Base-by-base conservation (phyloP, 2,797 vertebrate genomes). In the Netta rufina region DNA sequence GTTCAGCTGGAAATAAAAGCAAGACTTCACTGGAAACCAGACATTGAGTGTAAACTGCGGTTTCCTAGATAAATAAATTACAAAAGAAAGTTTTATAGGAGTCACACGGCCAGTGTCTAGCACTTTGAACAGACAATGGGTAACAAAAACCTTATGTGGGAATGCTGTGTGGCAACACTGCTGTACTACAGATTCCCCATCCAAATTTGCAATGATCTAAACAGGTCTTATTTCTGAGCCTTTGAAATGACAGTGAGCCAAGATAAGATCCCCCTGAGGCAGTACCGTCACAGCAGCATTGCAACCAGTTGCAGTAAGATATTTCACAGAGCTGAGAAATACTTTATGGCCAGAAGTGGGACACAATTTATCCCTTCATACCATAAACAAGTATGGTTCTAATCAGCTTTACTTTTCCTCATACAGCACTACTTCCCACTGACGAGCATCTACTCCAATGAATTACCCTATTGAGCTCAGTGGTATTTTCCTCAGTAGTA, bases 61-160 rank as follows among this genome's bases (percentile, higher is more conserved):
- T 96, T 98, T 97, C 96, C 97, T 97, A 97, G 94, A 97, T 94
- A 96, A 96, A 97, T 96, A 97, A 96, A 97, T 97, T 96, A 89
- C 79, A 97, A 96, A 96, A 95, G 93, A 94, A 96, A 97, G 92
- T 86, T 92, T 92, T 92, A 92, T 79, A 90, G 82, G 92, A 97
- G 87, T 83, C 89, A 94, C 94, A 95, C 70, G 15, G 97, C 97
- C 49, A 97, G 94, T 90, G 92, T 93, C 92, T 89, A 84, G 84
- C 95, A 90, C 92, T 78, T 95, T 92, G 94, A 94, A 96, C 91
- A 95, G 96, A 95, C 87, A 96, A 95, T 92, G 95, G 96, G 88
- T 85, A 97, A 93, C 92, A 93, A 87, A 85, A 87, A 92, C 89
- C 93, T 56, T 96, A 95, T 97, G 94, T 95, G 88, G 6, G 2